A percentile compares a stretch with the other conserved stretches of the same genome.
Conservation (phyloP, 2,888 invertebrate species). For the Cephus nigrinus region DNA sequence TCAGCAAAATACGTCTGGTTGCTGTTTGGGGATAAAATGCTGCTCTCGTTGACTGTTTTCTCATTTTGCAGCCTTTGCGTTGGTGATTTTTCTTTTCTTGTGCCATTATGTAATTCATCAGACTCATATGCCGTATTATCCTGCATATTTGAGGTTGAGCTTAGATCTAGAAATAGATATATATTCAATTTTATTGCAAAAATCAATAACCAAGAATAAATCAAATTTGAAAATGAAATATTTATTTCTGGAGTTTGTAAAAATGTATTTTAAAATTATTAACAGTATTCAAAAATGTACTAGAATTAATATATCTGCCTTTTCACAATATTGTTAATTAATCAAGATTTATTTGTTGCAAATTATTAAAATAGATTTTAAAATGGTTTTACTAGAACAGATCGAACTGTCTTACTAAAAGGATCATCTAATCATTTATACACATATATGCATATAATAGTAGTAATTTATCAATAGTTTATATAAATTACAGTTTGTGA, state of each 20-base stretch:
- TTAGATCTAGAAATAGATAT: background rate
- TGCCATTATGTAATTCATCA: background rate
- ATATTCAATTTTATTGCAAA: background rate
- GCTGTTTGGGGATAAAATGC: constrained; percentile 42
- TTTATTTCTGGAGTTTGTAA: background rate
- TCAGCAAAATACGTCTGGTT: constrained; percentile 74
- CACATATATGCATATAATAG: too few species aligned
- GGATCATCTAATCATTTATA: background rate
- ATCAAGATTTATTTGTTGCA: background rate
- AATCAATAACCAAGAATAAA: background rate
- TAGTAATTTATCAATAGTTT: too few species aligned
- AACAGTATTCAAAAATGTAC: background rate
- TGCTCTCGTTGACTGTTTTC: constrained; percentile 35
- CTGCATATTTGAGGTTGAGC: background rate
- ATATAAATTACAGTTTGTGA: background rate
- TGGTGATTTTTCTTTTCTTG: background rate
- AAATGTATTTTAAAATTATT: background rate
- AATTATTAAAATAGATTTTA: background rate
- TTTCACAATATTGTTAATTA: background rate
- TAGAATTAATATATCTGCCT: background rate
- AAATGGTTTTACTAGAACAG: background rate
- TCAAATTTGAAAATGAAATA: background rate
- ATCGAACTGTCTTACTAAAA: background rate
- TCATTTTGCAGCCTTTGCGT: background rate
- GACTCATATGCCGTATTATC: background rate